Base-by-base conservation (phyloP, 1,140 invertebrate genomes). In the Zaprionus nigranus region DNA sequence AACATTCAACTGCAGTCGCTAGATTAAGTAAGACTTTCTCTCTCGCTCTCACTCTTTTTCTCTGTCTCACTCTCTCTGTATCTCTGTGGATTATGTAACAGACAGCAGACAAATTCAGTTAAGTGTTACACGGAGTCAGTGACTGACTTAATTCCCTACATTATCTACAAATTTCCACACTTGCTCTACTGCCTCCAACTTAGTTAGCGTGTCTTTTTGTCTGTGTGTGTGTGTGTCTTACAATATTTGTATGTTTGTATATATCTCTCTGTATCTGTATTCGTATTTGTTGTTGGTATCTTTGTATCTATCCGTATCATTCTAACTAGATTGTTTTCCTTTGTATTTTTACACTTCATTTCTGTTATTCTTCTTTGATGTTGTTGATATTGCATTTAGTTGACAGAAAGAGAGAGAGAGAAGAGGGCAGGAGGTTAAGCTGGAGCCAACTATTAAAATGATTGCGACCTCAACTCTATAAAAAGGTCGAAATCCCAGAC, bases 141-240 rank as follows among this genome's bases (percentile, higher is more conserved):
- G 84, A 74, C 81, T 88, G 84, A 90, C 85, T 90, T 88, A 88
- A 88, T 88, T 90, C 81, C 85, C 86, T 85, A 90, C 78, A 87
- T 87, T 87, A 83, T 71, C 59, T 59, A n/a, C 13, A 22, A 15
- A 26, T 40, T 26, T 57, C 59, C 34, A 56, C 22, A 58, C 61
- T 69, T 34, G 62, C 60, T 65, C 46, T 57, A 36, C 36, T 51
- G n/a, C 36, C 40, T 17, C 7, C 40, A 17, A 17, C 40, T 46
- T n/a, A 43, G n/a, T 9, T 43, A 17, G 40, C 40, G 40, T 46
- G 40, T 46, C 5, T 17, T 3, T n/a, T 0, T 40, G 2, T 28
- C 26, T 22, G 12, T 58, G 12, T 57, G 36, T 28, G 43, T 28
- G n/a, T 43, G 49, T 43, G 51, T 58, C 54, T 65, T 3, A 2